Evolutionary conservation across 1,140 invertebrate species (phyloP).

Genomic region (Plutomurus gul): DNA sequence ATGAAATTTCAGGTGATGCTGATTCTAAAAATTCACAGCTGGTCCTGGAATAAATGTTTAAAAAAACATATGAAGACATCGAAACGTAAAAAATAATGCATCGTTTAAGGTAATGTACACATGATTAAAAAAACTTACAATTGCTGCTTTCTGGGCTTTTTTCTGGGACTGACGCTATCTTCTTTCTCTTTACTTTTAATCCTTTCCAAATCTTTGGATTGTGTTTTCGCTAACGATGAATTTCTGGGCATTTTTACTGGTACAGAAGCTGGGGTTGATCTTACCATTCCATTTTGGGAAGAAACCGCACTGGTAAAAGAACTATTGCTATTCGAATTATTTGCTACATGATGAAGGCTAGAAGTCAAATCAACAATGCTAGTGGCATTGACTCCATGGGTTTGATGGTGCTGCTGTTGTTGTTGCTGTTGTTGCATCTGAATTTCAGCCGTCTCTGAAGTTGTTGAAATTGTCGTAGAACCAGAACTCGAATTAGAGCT

Average conservation of each 20-base stretch:
- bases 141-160: conserved; percentile 76
- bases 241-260: conserved; percentile 22
- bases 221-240: conserved; percentile 28
- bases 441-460: conserved; percentile 60
- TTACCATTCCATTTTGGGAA: conserved; percentile 42
- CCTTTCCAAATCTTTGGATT: conserved; percentile 49
- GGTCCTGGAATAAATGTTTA: conserved; percentile 59
- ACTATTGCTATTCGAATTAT: conserved; percentile 36
- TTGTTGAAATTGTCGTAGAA: conserved; percentile 77
- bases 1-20: conserved; percentile 58
- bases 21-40: conserved; percentile 69
- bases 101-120: not conserved
- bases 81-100: not conserved
- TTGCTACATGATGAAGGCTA: conserved; percentile 26
- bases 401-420: conserved; percentile 35
- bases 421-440: conserved; percentile 42
- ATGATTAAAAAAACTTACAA: conserved; percentile 61
- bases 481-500: conserved; percentile 58
- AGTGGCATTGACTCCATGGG: not conserved
- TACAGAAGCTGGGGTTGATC: conserved; percentile 19
- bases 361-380: conserved; percentile 13
- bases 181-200: conserved; percentile 48
- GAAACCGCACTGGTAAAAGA: not conserved
- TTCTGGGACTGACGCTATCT: conserved; percentile 71
- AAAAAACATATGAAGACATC: not conserved